Percentiles rank a stretch among this genome's conserved stretches.
Conservation (phyloP, 2,888 invertebrate species). For the Philereme transversata region DNA sequence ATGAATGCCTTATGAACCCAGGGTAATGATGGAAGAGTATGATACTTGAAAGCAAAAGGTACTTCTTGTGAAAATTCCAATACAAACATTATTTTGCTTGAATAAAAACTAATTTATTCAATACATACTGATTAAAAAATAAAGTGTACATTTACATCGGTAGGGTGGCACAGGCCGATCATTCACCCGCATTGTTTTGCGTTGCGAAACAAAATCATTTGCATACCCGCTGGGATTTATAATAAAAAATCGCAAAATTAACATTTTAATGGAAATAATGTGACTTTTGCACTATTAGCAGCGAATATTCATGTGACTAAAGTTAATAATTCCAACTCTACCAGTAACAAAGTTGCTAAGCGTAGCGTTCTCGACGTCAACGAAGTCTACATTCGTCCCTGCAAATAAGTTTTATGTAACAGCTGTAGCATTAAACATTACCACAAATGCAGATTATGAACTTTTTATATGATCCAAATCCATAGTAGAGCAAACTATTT, state of each 20-base stretch:
- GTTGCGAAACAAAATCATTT: slow-evolving; percentile 68
- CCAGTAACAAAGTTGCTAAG: neutral
- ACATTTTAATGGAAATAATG: slow-evolving; percentile 43
- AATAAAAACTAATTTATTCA: neutral
- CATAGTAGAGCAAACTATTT: too few relatives aligned
- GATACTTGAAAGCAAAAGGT: too few relatives aligned
- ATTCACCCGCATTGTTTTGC: slow-evolving; percentile 71
- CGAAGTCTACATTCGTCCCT: too few relatives aligned
- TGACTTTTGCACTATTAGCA: slow-evolving; percentile 46
- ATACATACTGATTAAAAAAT: neutral
- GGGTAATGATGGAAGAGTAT: too few relatives aligned
- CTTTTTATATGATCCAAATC: too few relatives aligned
- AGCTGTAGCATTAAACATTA: too few relatives aligned
- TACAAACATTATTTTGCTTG: too few relatives aligned
- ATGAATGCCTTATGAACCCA: too few relatives aligned
- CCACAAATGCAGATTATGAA: too few relatives aligned
- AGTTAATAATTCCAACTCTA: neutral
- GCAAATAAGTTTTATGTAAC: too few relatives aligned
- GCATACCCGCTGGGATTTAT: slow-evolving; percentile 43
- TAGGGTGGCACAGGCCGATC: slow-evolving; percentile 53
- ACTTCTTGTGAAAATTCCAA: too few relatives aligned
- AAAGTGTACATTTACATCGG: slow-evolving; percentile 41
- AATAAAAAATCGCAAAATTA: slow-evolving; percentile 62
- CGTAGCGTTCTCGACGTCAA: too few relatives aligned
- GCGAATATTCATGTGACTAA: slow-evolving; percentile 14